A percentile compares a stretch with the other conserved stretches of the same genome.
These are phyloP conservation scores for Papilio glaucus DNA, from an alignment of 1,140 invertebrate genomes.

Conservation along the genomic window DNA sequence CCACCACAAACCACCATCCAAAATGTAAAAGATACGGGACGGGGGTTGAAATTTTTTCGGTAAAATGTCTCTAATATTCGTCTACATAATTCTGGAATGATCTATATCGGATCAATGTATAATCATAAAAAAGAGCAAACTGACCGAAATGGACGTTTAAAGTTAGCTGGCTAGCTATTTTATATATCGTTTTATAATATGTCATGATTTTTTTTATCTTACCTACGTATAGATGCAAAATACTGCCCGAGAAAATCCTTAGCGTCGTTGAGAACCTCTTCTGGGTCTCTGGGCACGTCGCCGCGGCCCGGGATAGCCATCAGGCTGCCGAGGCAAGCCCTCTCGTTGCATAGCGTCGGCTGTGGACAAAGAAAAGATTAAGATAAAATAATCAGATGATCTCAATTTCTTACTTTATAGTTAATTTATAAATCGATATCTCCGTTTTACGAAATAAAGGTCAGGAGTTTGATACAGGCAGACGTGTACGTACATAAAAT, in stretches of 20 bases:
- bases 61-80: too few relatives aligned
- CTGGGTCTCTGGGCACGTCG: slow-evolving; percentile 84
- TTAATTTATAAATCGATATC: not conserved
- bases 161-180: too few relatives aligned
- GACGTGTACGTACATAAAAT: not conserved
- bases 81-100: too few relatives aligned
- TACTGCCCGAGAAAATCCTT: slow-evolving; percentile 95
- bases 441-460: not conserved
- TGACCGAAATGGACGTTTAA: too few relatives aligned
- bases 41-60: too few relatives aligned
- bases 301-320: slow-evolving; percentile 86
- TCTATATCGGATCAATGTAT: too few relatives aligned
- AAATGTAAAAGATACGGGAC: too few relatives aligned
- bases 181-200: too few relatives aligned
- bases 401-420: not conserved
- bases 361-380: slow-evolving; percentile 74
- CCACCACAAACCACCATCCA: too few relatives aligned
- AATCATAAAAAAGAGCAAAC: too few relatives aligned
- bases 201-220: slow-evolving; percentile 46
- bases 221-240: slow-evolving; percentile 94
- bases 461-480: not conserved
- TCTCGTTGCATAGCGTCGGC: slow-evolving; percentile 87
- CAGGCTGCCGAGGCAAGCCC: slow-evolving; percentile 89
- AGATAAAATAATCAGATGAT: not conserved
- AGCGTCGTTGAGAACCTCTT: slow-evolving; percentile 89